phyloP scores from a whole-genome alignment of 1,140 invertebrate species.

The Brachionus rotundiformis region DNA sequence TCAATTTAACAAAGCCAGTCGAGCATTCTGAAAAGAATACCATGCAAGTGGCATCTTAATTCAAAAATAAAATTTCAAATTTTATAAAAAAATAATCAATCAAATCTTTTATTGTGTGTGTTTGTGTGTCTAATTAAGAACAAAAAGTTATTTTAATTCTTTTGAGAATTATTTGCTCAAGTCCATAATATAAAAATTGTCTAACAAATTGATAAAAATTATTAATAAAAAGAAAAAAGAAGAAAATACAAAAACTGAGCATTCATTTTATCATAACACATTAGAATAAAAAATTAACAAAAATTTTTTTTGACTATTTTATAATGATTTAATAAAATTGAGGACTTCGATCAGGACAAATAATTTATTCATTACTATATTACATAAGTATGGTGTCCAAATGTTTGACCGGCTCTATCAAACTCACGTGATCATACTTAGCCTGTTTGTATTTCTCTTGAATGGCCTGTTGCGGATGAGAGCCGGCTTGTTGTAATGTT shows the following conservation, averaged over 20 bases:
- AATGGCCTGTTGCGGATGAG: constrained; percentile 76
- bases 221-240: background rate
- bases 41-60: background rate
- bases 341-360: constrained; percentile 36
- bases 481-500: constrained; percentile 71
- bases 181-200: background rate
- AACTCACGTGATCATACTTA: constrained; percentile 67
- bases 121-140: background rate
- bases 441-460: constrained; percentile 78
- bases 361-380: constrained; percentile 18
- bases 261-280: background rate
- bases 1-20: background rate
- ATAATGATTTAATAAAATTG: constrained; percentile 5
- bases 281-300: constrained; percentile 16
- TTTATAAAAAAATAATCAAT: constrained; percentile 18
- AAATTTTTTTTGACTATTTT: background rate
- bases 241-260: background rate
- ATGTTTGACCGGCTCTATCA: background rate
- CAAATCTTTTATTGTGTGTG: constrained; percentile 11
- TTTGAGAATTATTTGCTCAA: background rate
- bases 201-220: constrained; percentile 7
- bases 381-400: background rate
- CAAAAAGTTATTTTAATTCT: background rate
- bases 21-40: background rate
- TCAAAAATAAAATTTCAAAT: background rate